A percentile compares a stretch with the other conserved stretches of the same genome.
phyloP scores from a whole-genome alignment of 1,140 invertebrate genomes.

The Probaryconus sp. region DNA sequence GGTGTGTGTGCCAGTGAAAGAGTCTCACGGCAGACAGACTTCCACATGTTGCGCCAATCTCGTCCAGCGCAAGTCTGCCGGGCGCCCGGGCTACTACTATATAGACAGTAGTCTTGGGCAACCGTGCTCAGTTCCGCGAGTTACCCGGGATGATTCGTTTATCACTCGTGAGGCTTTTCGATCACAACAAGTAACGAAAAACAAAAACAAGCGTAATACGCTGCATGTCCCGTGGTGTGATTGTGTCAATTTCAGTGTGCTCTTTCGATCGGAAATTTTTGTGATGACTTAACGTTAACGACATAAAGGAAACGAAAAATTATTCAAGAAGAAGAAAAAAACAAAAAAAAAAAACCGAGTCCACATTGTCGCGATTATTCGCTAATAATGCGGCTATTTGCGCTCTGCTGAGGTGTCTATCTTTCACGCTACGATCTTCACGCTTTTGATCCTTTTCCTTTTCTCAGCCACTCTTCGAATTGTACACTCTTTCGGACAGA shows the following conservation, averaged over 20 bases:
- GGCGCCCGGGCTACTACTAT: slow-evolving; percentile 75
- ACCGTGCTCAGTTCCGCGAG: slow-evolving; percentile 74
- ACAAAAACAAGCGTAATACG: background rate
- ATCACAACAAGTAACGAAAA: background rate
- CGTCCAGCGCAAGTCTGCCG: slow-evolving; percentile 76
- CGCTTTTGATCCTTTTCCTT: too few species aligned
- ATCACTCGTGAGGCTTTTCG: slow-evolving; percentile 37
- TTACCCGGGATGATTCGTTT: slow-evolving; percentile 69
- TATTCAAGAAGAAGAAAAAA: too few species aligned
- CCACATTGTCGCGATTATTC: background rate
- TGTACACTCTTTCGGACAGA: too few species aligned
- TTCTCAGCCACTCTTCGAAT: too few species aligned
- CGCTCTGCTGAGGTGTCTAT: too few species aligned
- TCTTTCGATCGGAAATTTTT: slow-evolving; percentile 27
- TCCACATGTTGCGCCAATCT: slow-evolving; percentile 77
- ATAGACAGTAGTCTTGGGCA: slow-evolving; percentile 67
- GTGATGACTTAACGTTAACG: slow-evolving; percentile 10
- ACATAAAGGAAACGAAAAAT: slow-evolving; percentile 26
- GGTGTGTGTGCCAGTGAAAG: slow-evolving; percentile 21
- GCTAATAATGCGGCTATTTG: background rate
- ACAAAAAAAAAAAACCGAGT: too few species aligned
- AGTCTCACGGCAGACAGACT: slow-evolving; percentile 62
- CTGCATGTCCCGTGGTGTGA: slow-evolving; percentile 21
- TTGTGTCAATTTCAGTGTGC: slow-evolving; percentile 25
- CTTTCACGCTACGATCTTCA: too few species aligned